These are phyloP conservation scores for Ctenopoma multispine DNA, from an alignment of 2,797 vertebrate genomes.

Conservation along the genomic window DNA sequence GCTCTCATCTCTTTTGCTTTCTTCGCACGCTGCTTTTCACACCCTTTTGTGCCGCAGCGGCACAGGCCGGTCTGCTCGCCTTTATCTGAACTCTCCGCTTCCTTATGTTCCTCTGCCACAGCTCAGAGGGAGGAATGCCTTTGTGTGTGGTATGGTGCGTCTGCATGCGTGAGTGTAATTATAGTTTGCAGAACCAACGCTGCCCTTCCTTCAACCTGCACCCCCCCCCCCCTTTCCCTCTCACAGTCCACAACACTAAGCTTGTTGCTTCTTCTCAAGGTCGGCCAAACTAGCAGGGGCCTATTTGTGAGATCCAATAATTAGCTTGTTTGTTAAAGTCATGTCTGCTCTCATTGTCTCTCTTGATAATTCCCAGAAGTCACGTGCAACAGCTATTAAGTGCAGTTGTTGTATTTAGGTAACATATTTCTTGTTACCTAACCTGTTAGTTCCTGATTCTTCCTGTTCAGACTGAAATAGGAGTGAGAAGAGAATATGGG, in stretches of 20 bases:
- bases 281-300: conserved; percentile 52
- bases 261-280: conserved; percentile 70
- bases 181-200: conserved; percentile 50
- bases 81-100: conserved; percentile 58
- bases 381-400: conserved; percentile 11
- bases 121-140: conserved; percentile 37
- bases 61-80: conserved; percentile 48
- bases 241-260: conserved; percentile 25
- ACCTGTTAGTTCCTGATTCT: conserved; percentile 21
- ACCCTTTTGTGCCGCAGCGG: conserved; percentile 65
- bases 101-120: conserved; percentile 50
- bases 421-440: conserved; percentile 12
- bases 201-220: background rate
- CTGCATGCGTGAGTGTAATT: conserved; percentile 65
- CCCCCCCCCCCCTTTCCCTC: background rate
- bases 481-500: conserved; percentile 29
- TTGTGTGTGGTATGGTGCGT: conserved; percentile 47
- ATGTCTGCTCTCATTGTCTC: conserved; percentile 42
- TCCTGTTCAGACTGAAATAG: conserved; percentile 2
- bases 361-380: conserved; percentile 9
- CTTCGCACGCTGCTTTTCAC: conserved; percentile 68
- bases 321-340: conserved; percentile 61
- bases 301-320: conserved; percentile 61
- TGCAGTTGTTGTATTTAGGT: conserved; percentile 12
- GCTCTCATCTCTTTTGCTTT: conserved; percentile 58